Evolutionary conservation across 1,140 invertebrate species (phyloP).

Genomic region (Anoplolepis gracilipes): DNA sequence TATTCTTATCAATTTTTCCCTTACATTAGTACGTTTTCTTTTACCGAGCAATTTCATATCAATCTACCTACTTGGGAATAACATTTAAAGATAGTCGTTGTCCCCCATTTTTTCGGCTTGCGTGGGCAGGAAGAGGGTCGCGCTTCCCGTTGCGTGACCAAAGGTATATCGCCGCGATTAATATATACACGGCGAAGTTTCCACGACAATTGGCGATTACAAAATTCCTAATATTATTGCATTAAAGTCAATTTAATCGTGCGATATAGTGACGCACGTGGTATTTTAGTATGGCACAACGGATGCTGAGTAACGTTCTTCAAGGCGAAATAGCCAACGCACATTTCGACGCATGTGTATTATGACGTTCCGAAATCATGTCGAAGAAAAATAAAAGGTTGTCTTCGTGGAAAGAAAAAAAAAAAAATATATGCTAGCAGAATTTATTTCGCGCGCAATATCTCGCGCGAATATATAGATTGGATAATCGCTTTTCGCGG

Average conservation of each 20-base stretch:
- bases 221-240: conserved; percentile 56
- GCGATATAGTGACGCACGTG: conserved; percentile 9
- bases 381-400: no score
- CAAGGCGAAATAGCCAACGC: neutral
- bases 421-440: no score
- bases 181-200: conserved; percentile 19
- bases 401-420: neutral
- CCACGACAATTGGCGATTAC: conserved; percentile 47
- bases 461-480: neutral
- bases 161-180: conserved; percentile 22
- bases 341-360: neutral
- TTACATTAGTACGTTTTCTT: no score
- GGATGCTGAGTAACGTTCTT: conserved; percentile 10
- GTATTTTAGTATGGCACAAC: neutral
- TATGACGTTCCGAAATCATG: neutral
- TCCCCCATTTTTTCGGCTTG: neutral
- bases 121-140: neutral
- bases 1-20: neutral
- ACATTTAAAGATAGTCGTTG: conserved; percentile 12
- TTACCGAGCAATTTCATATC: conserved; percentile 1
- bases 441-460: conserved; percentile 36
- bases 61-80: neutral
- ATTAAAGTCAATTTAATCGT: conserved; percentile 47
- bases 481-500: conserved; percentile 16
- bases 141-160: conserved; percentile 36